Evolutionary conservation across 2,888 invertebrate species (phyloP).

Genomic region (Helicoverpa assulta): DNA sequence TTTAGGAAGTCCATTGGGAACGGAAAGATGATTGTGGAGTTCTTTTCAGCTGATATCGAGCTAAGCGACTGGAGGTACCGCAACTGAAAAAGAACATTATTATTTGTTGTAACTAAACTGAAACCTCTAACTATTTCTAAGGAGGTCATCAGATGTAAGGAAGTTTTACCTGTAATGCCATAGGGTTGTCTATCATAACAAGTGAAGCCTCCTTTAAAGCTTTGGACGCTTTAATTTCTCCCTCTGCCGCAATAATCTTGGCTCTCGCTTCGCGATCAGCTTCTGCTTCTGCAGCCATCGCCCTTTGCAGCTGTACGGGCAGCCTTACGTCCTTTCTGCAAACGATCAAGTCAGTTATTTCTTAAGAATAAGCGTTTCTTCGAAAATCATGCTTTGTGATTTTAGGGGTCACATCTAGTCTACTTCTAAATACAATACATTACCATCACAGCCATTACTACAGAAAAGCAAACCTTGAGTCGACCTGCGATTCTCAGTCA

Average conservation of each 20-base stretch:
- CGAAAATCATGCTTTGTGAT: not conserved
- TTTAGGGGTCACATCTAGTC: not conserved
- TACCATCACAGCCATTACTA: constrained; percentile 20
- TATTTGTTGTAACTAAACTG: not conserved
- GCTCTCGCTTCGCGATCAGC: constrained; percentile 92
- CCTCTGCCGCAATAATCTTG: constrained; percentile 93
- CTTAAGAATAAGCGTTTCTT: not conserved
- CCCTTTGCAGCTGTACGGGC: constrained; percentile 91
- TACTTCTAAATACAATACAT: constrained; percentile 20
- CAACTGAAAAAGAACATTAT: constrained; percentile 90
- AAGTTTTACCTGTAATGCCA: constrained; percentile 89
- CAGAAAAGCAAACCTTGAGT: constrained; percentile 21
- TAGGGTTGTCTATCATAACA: constrained; percentile 95
- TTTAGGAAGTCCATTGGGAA: constrained; percentile 95
- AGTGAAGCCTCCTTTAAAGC: constrained; percentile 96
- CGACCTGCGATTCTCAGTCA: constrained; percentile 9
- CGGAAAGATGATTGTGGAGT: constrained; percentile 98
- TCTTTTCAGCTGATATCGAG: constrained; percentile 98
- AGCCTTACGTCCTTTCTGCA: constrained; percentile 86
- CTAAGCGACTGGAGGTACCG: constrained; percentile 97
- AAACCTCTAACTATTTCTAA: not conserved
- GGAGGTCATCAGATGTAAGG: too few species aligned
- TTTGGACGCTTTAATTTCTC: constrained; percentile 96
- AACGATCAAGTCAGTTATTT: constrained; percentile 21
- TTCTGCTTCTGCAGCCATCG: constrained; percentile 93